Base-by-base conservation (phyloP, 1,140 invertebrate species). In the Pogonomyrmex barbatus region DNA sequence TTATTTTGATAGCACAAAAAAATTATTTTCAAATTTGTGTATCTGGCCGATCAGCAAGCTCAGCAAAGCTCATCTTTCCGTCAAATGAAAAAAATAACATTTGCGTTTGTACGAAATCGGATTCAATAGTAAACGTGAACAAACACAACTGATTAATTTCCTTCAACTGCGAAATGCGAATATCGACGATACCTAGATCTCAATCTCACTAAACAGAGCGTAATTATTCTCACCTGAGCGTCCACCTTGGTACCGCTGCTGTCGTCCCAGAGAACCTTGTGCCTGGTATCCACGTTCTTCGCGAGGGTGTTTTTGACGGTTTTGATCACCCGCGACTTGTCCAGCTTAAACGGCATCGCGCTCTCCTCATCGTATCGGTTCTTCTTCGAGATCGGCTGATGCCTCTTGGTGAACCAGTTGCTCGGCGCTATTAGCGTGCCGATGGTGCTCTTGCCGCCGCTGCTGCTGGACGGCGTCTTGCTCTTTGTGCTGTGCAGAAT, bases 221-320 rank as follows among this genome's bases (percentile, higher is more conserved):
- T 76, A 4, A 56, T 52, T 14, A 47, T 56, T 68, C 8, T 81
- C 58, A 94, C 93, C 90, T 97, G 97, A 5, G 97, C 96, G 90
- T 98, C 97, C 4, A 98, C 97, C 62, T 97, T 95, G 0, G 97
- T 97, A 1, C 97, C 97, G n/a, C 96, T 96, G 9, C 95, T 96
- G 71, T 96, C 96, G 87, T 97, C 97, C 97, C 97, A 97, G 0
- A 97, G 93, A 24, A 97, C 96, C 88, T 96, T 96, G 78, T 93
- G 92, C 39, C 87, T 92, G 5, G 82, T 9, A 8, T 87, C 85
- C 5, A 71, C 68, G 63, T 92, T 93, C 92, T 94, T 95, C 82
- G 79, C 93, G 77, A 96, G 83, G 52, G 95, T 95, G 89, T 97
- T 96, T 91, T 95, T 96, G 3, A 93, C 91, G n/a, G 88, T 88